phyloP scores from a whole-genome alignment of 2,888 invertebrate species.

The Hemistola chrysoprasaria region DNA sequence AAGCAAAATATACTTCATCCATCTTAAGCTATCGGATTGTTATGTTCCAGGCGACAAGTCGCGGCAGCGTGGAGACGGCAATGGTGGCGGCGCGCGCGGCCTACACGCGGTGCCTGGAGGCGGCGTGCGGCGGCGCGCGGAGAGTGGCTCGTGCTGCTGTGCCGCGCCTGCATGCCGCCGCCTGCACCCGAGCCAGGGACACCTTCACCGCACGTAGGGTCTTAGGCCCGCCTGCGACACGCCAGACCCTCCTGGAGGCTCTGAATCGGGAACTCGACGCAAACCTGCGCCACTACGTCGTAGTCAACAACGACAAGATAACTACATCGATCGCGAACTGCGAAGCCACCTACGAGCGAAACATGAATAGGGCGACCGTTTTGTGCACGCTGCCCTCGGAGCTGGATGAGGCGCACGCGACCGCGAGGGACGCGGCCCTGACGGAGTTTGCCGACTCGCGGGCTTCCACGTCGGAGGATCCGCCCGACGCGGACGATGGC shows the following conservation, averaged over 20 bases:
- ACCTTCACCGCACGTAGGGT: too few relatives aligned
- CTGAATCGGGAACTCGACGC: conserved; percentile 7
- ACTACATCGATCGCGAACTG: conserved; percentile 3
- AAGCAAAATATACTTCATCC: too few relatives aligned
- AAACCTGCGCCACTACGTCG: conserved; percentile 1
- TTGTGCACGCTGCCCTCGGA: conserved; percentile 7
- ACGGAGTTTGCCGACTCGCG: conserved; percentile 5
- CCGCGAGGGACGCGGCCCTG: conserved; percentile 8
- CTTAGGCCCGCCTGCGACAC: too few relatives aligned
- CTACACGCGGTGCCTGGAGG: conserved; percentile 73
- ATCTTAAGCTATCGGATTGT: too few relatives aligned
- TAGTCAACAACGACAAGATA: conserved; percentile 7
- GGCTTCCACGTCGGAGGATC: too few relatives aligned
- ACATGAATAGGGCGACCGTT: conserved; percentile 4
- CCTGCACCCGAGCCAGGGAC: too few relatives aligned
- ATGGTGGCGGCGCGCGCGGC: conserved; percentile 39
- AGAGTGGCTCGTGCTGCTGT: background rate
- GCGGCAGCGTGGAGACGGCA: conserved; percentile 7
- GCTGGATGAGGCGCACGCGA: conserved; percentile 5
- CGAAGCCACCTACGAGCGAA: conserved; percentile 10
- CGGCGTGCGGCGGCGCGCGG: background rate
- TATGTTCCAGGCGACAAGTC: conserved; percentile 13
- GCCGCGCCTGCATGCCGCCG: too few relatives aligned
- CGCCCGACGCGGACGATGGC: background rate
- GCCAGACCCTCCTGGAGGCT: too few relatives aligned